A percentile compares a stretch with the other conserved stretches of the same genome.
phyloP scores from a whole-genome alignment of 1,140 invertebrate species.

The Zaprionus ghesquierei region DNA sequence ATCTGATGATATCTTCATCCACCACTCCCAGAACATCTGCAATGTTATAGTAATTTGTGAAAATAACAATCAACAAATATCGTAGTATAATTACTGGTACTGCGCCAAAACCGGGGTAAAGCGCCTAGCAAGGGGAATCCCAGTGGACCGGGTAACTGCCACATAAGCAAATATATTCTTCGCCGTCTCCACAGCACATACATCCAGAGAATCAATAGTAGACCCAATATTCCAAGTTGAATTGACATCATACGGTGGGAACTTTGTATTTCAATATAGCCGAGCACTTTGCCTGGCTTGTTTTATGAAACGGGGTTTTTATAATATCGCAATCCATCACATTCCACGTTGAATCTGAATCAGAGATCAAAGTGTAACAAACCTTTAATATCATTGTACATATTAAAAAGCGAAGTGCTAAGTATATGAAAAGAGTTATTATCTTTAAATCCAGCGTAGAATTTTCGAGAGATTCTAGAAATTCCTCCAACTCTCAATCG shows the following conservation, averaged over 20 bases:
- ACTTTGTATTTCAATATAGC: background rate
- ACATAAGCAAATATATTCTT: slow-evolving; percentile 48
- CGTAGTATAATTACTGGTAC: slow-evolving; percentile 21
- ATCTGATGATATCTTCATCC: background rate
- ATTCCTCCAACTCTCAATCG: background rate
- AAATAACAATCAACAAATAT: background rate
- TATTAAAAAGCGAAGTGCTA: background rate
- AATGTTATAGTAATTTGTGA: background rate
- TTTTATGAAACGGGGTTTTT: background rate
- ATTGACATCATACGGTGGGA: background rate
- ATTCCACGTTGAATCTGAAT: background rate
- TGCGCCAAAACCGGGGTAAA: background rate
- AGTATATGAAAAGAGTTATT: background rate
- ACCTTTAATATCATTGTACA: background rate
- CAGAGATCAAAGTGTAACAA: background rate
- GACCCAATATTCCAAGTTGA: background rate
- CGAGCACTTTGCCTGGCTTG: background rate
- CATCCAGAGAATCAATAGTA: slow-evolving; percentile 38
- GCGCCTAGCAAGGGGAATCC: slow-evolving; percentile 56
- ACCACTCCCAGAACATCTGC: background rate
- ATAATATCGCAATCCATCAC: background rate
- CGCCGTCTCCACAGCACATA: slow-evolving; percentile 68
- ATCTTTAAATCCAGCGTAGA: background rate
- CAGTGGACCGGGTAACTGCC: slow-evolving; percentile 51
- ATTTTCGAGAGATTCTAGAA: background rate